phyloP scores from a whole-genome alignment of 2,797 vertebrate genomes.

The Echiichthys vipera region DNA sequence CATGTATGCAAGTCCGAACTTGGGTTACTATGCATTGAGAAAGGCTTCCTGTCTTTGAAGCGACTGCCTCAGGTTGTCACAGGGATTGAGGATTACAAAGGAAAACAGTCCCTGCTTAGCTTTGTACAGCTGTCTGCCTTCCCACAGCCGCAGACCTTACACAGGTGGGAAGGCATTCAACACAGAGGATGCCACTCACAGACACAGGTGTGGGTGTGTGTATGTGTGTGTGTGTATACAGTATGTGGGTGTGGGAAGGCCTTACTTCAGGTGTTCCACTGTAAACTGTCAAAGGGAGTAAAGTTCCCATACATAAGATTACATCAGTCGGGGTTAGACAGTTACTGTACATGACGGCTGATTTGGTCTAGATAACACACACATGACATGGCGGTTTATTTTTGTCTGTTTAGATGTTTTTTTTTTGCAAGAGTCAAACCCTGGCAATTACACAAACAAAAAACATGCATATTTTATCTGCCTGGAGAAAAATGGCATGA shows the following conservation, averaged over 20 bases:
- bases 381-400: background rate
- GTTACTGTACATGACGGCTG: background rate
- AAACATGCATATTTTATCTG: too few relatives aligned
- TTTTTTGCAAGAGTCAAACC: too few relatives aligned
- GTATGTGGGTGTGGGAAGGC: background rate
- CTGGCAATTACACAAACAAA: too few relatives aligned
- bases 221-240: constrained; percentile 25
- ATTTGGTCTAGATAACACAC: background rate
- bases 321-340: constrained; percentile 15
- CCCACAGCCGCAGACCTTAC: constrained; percentile 58
- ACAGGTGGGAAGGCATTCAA: constrained; percentile 62
- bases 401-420: background rate
- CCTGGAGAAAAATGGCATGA: too few relatives aligned
- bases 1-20: background rate
- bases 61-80: constrained; percentile 39
- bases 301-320: constrained; percentile 25
- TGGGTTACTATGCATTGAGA: background rate
- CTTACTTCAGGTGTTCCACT: constrained; percentile 45
- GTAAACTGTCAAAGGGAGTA: constrained; percentile 14
- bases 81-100: constrained; percentile 65
- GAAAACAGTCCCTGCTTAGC: constrained; percentile 40
- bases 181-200: constrained; percentile 42
- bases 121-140: constrained; percentile 73
- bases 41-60: constrained; percentile 54
- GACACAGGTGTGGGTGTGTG: constrained; percentile 45